phyloP scores from a whole-genome alignment of 2,113 vertebrate genomes.

The Chiloscyllium plagiosum region DNA sequence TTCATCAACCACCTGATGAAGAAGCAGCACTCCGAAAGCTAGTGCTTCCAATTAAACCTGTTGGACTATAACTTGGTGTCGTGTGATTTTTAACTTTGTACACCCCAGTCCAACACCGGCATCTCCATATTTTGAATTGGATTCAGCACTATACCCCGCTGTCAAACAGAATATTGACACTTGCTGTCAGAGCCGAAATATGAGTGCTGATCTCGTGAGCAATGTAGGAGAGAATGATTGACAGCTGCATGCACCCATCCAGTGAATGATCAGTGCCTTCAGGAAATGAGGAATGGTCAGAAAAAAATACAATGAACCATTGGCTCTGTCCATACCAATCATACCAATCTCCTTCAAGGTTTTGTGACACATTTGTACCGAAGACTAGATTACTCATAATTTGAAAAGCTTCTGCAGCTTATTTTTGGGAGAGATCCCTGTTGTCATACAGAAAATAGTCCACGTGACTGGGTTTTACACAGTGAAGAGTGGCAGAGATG shows the following conservation, averaged over 20 bases:
- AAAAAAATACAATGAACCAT: neutral
- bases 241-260: neutral
- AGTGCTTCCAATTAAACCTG: no score
- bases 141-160: neutral
- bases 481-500: neutral
- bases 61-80: no score
- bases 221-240: neutral
- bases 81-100: no score
- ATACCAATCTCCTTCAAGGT: neutral
- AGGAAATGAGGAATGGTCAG: neutral
- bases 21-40: no score
- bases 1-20: no score
- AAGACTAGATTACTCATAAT: neutral
- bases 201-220: neutral
- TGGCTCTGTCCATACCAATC: no score
- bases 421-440: neutral
- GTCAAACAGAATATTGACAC: neutral
- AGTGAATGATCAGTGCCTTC: neutral
- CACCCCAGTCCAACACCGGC: no score
- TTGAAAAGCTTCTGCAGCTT: neutral
- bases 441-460: neutral
- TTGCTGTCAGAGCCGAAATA: neutral
- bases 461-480: neutral
- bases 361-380: neutral
- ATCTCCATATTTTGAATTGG: neutral